Base-by-base conservation (phyloP, 2,888 invertebrate genomes). In the Taphrorychus bicolor region DNA sequence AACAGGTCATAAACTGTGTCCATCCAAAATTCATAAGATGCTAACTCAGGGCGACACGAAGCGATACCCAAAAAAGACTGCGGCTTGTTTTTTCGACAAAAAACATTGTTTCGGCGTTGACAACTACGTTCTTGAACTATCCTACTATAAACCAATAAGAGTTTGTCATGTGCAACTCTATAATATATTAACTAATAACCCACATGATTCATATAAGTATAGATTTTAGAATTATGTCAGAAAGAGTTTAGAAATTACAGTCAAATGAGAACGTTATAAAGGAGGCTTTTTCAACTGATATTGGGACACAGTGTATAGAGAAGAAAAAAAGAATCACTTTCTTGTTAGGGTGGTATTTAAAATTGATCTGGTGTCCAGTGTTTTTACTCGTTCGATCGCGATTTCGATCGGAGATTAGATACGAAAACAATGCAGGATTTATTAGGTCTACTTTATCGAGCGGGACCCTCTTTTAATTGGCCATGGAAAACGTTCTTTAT, bases 351-450 rank as follows among this genome's bases (percentile, higher is more conserved):
- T 60, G 65, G 69, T 69, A 69, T 65, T 69, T 65, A 65, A 77
- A 80, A 79, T 78, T 78, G 79, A 79, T 80, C 77, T 77, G 76
- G 76, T 78, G 77, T 77, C 76, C 76, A 74, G 73, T 72, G 74
- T 76, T 78, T 79, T 79, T 76, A 74, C 73, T 73, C 72, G 73
- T 72, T 72, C 76, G 78, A 80, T 79, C 79, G 77, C 76, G 80
- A 81, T 81, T 77, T 80, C 78, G 81, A 81, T 81, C 74, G 61
- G 40, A 81, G 81, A 81, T 81, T 80, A 81, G 81, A 81, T 81
- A 78, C 73, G 74, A 76, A 77, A 81, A 81, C 81, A 81, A 81
- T 81, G 81, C 80, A 72, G 75, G 79, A 81, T 81, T 81, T 81
- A 81, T 81, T 79, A 77, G 80, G 76, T 76, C 79, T 78, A 78